Conservation (phyloP, 2,113 vertebrate species). For the Naja naja region DNA sequence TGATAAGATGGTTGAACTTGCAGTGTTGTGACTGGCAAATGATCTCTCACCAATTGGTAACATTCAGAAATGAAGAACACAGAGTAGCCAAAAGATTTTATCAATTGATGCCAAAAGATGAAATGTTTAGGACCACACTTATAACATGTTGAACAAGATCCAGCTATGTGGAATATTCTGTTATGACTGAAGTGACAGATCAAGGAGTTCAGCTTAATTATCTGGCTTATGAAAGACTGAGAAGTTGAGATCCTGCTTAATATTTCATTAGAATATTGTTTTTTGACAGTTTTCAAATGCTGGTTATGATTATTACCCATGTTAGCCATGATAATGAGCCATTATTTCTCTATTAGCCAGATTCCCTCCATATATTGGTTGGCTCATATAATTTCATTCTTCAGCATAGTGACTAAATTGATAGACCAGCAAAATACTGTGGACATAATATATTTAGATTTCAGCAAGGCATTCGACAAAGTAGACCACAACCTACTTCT, state of each 20-base stretch:
- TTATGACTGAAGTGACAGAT: slow-evolving; percentile 21
- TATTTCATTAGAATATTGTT: slow-evolving; percentile 14
- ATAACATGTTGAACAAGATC: not conserved
- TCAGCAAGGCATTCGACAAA: no score
- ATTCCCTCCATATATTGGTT: not conserved
- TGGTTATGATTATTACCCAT: not conserved
- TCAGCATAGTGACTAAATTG: no score
- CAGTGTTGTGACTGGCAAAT: not conserved
- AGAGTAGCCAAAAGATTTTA: not conserved
- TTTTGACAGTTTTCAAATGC: not conserved
- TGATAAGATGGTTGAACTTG: not conserved
- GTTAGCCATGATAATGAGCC: not conserved
- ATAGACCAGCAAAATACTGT: no score
- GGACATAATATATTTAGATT: no score
- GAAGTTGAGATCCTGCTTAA: slow-evolving; percentile 15
- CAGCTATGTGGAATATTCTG: not conserved
- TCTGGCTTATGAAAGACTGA: slow-evolving; percentile 37
- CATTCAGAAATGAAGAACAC: not conserved
- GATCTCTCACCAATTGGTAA: not conserved
- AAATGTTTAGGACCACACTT: slow-evolving; percentile 1
- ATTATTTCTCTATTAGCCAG: not conserved
- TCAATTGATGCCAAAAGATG: not conserved
- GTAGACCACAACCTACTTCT: no score
- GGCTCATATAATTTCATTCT: not conserved
- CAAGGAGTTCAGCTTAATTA: slow-evolving; percentile 14